A percentile compares a stretch with the other conserved stretches of the same genome.
Evolutionary conservation across 2,888 invertebrate genomes (phyloP).

Genomic region (Pollenia amentaria): DNA sequence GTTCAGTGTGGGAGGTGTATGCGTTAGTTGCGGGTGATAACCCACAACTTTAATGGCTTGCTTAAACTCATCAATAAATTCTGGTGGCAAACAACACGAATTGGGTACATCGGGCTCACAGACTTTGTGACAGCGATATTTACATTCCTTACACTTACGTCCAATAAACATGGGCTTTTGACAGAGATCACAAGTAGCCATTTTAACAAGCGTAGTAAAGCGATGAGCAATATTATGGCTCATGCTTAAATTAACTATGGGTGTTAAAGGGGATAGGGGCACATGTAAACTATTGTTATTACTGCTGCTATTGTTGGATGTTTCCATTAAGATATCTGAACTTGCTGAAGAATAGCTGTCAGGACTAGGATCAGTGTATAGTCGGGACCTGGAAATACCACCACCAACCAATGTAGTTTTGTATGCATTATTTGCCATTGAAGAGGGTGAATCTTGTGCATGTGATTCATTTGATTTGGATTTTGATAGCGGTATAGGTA

Average conservation of each 20-base stretch:
- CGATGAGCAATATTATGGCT: constrained; percentile 95
- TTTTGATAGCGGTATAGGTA: constrained; percentile 88
- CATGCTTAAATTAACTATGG: constrained; percentile 91
- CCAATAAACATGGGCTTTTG: constrained; percentile 94
- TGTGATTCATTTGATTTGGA: constrained; percentile 97
- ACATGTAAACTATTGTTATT: constrained; percentile 83
- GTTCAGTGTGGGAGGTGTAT: constrained; percentile 80
- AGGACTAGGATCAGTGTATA: constrained; percentile 84
- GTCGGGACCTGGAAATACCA: constrained; percentile 78
- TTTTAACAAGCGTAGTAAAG: constrained; percentile 94
- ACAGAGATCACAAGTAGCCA: constrained; percentile 95
- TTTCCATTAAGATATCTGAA: constrained; percentile 81
- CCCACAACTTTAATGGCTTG: constrained; percentile 86
- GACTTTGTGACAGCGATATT: constrained; percentile 90
- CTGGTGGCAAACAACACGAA: constrained; percentile 95
- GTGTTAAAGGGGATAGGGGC: constrained; percentile 90
- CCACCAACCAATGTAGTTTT: constrained; percentile 42
- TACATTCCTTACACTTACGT: constrained; percentile 97
- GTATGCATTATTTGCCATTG: constrained; percentile 80
- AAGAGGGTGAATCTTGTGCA: constrained; percentile 85
- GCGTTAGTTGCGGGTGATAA: constrained; percentile 80
- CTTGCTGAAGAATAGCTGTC: constrained; percentile 83
- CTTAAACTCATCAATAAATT: constrained; percentile 93
- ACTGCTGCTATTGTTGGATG: constrained; percentile 78
- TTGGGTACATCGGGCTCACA: constrained; percentile 96